These are phyloP conservation scores for Aurelia aurita DNA, from an alignment of 30 jellyfish, hydroid and myxozoan species.

Conservation along the genomic window DNA sequence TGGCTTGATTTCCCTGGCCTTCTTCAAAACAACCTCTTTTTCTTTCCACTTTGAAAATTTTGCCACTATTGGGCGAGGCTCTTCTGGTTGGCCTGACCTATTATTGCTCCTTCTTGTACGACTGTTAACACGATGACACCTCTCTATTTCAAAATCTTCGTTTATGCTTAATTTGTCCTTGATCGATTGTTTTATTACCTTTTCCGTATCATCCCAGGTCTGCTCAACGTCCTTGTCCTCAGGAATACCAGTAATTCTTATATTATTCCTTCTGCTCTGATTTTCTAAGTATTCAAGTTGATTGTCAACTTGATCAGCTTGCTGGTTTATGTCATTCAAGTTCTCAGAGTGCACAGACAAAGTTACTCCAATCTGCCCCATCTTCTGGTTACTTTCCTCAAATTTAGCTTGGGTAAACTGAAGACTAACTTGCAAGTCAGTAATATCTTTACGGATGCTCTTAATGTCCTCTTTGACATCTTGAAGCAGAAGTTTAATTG, in stretches of 20 bases:
- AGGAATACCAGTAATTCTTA: constrained; percentile 39
- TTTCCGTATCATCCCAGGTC: constrained; percentile 36
- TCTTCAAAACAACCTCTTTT: constrained; percentile 32
- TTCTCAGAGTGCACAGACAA: constrained; percentile 27
- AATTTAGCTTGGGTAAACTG: constrained; percentile 2
- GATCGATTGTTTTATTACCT: constrained; percentile 23
- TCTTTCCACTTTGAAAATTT: constrained; percentile 40
- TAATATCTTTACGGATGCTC: constrained; percentile 6
- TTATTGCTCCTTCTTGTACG: neutral
- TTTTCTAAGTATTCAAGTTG: constrained; percentile 35
- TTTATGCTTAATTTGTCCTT: constrained; percentile 19
- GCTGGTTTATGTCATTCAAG: constrained; percentile 16
- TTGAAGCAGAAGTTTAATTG: constrained; percentile 12
- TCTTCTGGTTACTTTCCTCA: constrained; percentile 2
- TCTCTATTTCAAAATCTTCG: constrained; percentile 31
- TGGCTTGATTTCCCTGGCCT: constrained; percentile 42
- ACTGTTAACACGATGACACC: constrained; percentile 35
- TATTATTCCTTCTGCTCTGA: constrained; percentile 36
- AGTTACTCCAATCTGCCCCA: constrained; percentile 4
- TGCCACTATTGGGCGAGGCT: constrained; percentile 41
- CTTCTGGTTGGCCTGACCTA: constrained; percentile 21
- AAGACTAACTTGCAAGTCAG: constrained; percentile 3
- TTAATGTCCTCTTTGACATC: constrained; percentile 22
- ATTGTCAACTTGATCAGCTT: constrained; percentile 28
- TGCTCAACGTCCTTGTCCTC: constrained; percentile 25